Conservation (phyloP, 2,888 invertebrate species). For the Masnerella sp. region DNA sequence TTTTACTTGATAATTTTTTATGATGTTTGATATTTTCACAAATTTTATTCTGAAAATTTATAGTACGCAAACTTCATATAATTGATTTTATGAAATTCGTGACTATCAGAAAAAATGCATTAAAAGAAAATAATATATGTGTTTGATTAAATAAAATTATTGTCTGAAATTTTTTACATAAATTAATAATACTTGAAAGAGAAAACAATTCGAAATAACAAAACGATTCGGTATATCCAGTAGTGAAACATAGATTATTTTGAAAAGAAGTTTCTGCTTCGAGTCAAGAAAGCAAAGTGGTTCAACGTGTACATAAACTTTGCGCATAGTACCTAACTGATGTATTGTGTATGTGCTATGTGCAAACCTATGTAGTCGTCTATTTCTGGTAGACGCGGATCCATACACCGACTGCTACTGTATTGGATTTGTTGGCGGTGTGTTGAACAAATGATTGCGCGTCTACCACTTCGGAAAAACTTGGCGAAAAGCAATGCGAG, state of each 20-base stretch:
- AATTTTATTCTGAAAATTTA: no score
- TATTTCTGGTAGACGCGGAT: conserved; percentile 59
- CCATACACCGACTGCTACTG: conserved; percentile 60
- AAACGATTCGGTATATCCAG: conserved; percentile 10
- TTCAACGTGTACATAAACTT: conserved; percentile 59
- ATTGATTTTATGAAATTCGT: no score
- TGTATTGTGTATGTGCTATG: conserved; percentile 57
- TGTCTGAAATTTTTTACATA: no score
- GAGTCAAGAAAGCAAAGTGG: conserved; percentile 62
- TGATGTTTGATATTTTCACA: no score
- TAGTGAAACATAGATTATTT: conserved; percentile 42
- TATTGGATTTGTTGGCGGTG: conserved; percentile 75
- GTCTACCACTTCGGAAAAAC: conserved; percentile 70
- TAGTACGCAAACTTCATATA: no score
- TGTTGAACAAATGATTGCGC: conserved; percentile 76
- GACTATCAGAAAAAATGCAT: no score
- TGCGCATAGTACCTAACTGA: conserved; percentile 44
- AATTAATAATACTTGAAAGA: no score
- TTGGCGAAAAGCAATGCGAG: conserved; percentile 62
- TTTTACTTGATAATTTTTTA: no score
- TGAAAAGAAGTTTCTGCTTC: conserved; percentile 49
- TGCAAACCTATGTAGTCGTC: conserved; percentile 59
- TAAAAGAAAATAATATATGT: no score
- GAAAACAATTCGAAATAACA: no score
- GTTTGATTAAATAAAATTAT: no score